Conservation (phyloP, 2,888 invertebrate genomes). For the Polymixis lichenea region DNA sequence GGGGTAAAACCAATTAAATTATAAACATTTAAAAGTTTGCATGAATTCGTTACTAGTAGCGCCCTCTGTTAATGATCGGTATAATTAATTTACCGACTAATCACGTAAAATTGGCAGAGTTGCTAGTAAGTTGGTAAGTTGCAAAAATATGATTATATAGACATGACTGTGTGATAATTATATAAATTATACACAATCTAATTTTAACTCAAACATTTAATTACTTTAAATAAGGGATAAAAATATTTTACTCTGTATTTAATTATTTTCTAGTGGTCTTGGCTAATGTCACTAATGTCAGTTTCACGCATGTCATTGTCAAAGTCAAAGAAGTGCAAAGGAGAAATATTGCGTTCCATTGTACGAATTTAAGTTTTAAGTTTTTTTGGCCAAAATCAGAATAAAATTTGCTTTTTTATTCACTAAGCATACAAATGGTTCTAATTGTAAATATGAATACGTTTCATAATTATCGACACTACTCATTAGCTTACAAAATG, state of each 20-base stretch:
- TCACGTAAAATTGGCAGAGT: conserved; percentile 1
- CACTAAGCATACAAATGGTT: neutral
- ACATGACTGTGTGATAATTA: neutral
- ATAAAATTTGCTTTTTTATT: neutral
- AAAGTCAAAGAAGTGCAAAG: conserved; percentile 3
- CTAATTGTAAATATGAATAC: neutral
- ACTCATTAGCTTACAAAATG: neutral
- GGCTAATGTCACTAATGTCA: conserved; percentile 13
- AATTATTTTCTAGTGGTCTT: no score
- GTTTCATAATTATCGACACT: neutral
- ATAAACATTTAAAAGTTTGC: neutral
- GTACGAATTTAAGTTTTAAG: neutral
- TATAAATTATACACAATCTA: neutral
- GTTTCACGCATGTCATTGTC: conserved; percentile 8
- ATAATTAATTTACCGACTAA: conserved; percentile 12
- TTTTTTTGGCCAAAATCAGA: neutral
- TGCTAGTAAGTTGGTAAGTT: conserved; percentile 14
- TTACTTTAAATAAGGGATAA: no score
- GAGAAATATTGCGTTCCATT: conserved; percentile 26
- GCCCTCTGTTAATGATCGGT: conserved; percentile 45
- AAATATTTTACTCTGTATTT: no score
- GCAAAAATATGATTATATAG: neutral
- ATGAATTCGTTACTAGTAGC: conserved; percentile 36
- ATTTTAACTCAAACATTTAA: neutral
- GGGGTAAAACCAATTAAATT: neutral